Base-by-base conservation (phyloP, 2,113 vertebrate species). In the Podiceps cristatus region DNA sequence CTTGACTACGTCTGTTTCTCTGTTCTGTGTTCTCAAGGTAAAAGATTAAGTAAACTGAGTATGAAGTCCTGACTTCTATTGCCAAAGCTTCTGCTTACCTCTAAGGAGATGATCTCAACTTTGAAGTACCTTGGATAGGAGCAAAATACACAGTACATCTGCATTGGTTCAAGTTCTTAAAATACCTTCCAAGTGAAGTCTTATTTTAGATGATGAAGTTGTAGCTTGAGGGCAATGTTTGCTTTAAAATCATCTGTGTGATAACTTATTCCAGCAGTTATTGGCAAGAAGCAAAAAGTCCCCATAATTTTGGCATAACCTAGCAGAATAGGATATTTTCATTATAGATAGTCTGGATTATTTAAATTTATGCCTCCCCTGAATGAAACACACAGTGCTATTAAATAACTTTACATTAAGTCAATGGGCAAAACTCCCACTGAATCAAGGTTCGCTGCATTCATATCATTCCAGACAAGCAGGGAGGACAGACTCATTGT, bases 381-480 rank as follows among this genome's bases (percentile, higher is more conserved):
- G 18, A 86, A 77, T 44, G 68, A 81, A 95, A 55, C 16, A 40
- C 31, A 19, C 5, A 16, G 33, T 84, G 22, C 62, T 76, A 69
- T 84, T 97, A 52, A 87, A 93, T 68, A 84, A 71, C 68, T 63
- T 55, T 44, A 40, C 45, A 44, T 92, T 68, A 86, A 94, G 60
- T 75, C 60, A 74, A 1, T 18, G 24, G 68, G 52, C 63, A 85
- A 72, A 87, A 49, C 45, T 91, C 75, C 35, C 60, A 72, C 49
- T 81, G 64, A 85, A 67, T 76, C 47, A 56, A 82, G 66, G 42
- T 75, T 89, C 52, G 18, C 15, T 71, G 66, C 7, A 0, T 68
- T 71, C 18, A 5, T 68, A 31, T 72, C 29, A 52, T 60, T 93
- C 47, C 28, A 84, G 76, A 67, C 12, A 33, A 66, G 44, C 28